Base-by-base conservation (phyloP, 2,797 vertebrate species). In the Sebastes vulpes region DNA sequence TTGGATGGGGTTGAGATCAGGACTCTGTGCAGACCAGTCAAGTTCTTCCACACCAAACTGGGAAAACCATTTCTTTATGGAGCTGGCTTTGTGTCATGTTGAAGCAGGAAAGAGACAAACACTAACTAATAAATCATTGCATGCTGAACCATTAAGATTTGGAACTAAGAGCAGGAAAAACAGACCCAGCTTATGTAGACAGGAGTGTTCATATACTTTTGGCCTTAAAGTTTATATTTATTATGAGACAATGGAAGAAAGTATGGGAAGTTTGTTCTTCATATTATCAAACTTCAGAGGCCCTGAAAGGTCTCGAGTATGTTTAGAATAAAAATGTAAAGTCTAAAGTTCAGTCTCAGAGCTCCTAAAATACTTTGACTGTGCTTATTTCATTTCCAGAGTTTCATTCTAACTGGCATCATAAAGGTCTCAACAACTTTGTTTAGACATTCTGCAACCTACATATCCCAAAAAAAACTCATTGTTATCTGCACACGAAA, bases 381-480 rank as follows among this genome's bases (percentile, higher is more conserved):
- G 54, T 77, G 46, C 18, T 74, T 59, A 46, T 72, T 65, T 73
- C n/a, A 32, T 72, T 63, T 73, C 3, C 59, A 3, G 56, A 76
- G 61, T 79, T 82, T 88, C 6, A 23, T 65, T 80, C 63, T 66
- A 50, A 31, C 75, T 59, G 75, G 31, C 64, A 66, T 58, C 21
- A 28, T 10, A 29, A 78, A 89, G 83, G 79, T 89, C 81, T 79
- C n/a, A 26, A 65, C 76, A 84, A 78, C 70, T 84, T 75, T 61
- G 28, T 26, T 53, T 23, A 35, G 75, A 78, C 79, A 29, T 65
- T 65, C 65, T 77, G 63, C 50, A 84, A 81, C 84, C 81, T 86
- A 78, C 75, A 88, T 28, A 61, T 56, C 18, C 46, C 23, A 75
- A 29, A 42, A 42, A 63, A 20, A 14, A 35, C 50, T 68, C 64